Base-by-base conservation (phyloP, 2,797 vertebrate genomes). In the Vipera latastei region DNA sequence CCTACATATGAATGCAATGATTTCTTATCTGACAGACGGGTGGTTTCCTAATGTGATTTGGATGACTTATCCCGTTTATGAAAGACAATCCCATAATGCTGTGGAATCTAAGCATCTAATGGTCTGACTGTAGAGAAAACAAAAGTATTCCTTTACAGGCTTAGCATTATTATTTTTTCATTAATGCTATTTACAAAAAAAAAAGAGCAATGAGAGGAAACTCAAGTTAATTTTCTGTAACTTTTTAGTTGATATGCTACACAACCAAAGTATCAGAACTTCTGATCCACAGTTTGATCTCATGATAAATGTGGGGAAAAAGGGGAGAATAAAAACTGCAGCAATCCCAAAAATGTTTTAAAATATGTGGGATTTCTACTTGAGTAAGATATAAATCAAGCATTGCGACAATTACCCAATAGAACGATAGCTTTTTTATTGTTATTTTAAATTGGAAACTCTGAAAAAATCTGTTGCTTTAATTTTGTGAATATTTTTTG, bases 121-220 rank as follows among this genome's bases (percentile, higher is more conserved):
- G 63, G 63, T 2, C 63, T 91, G 87, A n/a, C 65, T 88, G 59
- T 93, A 94, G 86, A 11, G 18, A 91, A 85, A 91, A 88, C 91
- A 93, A 93, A 93, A 90, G 13, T 7, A 69, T 93, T 95, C n/a
- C 89, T 86, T 88, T 90, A 53, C 7, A 13, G 91, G 90, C 86
- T 5, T 48, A 32, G 18, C 94, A 91, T 93, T 91, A 89, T 7
- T 4, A 57, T 56, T 92, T 93, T 93, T 85, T 6, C 3, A 56
- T 26, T 26, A 92, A 92, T 6, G 73, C 90, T 89, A 57, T 93
- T 94, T 57, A 69, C 0, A 0, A 92, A 38, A n/a, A 91, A 38
- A n/a, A 32, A 60, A 12, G 18, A 69, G 69, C 28, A 92, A 51
- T 55, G 44, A 44, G 48, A 59, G 6, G 60, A 60, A 83, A 32